Base-by-base conservation (phyloP, 2,888 invertebrate species). In the Folsomia manolachei region DNA sequence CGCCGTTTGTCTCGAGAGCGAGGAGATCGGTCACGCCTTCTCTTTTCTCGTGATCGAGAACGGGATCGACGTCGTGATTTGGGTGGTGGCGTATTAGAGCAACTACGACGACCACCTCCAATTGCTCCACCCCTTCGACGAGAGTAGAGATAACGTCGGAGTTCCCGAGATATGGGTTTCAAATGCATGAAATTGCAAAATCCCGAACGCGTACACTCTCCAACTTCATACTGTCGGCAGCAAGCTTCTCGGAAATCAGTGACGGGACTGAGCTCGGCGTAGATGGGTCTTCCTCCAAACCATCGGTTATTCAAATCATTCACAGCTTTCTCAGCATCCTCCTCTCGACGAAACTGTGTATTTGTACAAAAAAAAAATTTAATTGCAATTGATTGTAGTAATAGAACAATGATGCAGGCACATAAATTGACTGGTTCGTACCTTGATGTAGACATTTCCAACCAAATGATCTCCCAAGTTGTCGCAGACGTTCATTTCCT, bases 181-280 rank as follows among this genome's bases (percentile, higher is more conserved):
- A 99, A 87, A 84, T 99, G 99, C 99, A 99, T 99, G 86, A 99
- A 99, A 86, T 99, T 99, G 85, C 99, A 99, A 86, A 99, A 99
- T 52, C 98, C 99, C 81, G 97, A 97, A 71, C 98, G 89, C 0
- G 97, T 97, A 84, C 99, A 99, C 85, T 97, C 98, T 1, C 89
- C 97, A 95, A 97, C 97, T 86, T 99, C 98, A 84, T 99, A 99
- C 85, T 99, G 99, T 52, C 99, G 91, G 84, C 99, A 99, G 83
- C 99, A 98, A 0, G 98, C 98, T 86, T 99, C 99, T 82, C 98
- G 90, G 84, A 99, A 99, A 86, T 99, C 99, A 70, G 99, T 99
- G 0, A 99, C 99, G 0, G 99, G 99, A 7, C 97, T 98, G 68
- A 99, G 85, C 85, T 99, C 99, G 0, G 98, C 97, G 84, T 98